Evolutionary conservation across 2,888 invertebrate species (phyloP).

Genomic region (Cabera pusaria): DNA sequence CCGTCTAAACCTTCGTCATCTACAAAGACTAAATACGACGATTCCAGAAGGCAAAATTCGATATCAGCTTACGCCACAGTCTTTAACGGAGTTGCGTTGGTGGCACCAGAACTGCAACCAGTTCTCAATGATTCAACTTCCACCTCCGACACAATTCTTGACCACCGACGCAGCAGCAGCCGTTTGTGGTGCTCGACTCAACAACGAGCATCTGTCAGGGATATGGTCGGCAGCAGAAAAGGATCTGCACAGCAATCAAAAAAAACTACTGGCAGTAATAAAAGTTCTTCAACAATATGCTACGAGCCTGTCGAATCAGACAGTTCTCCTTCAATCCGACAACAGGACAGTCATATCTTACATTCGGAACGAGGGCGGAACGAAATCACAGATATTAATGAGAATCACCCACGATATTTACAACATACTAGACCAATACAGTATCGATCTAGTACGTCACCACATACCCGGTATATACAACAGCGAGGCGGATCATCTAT

Average conservation of each 20-base stretch:
- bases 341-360: slow-evolving; percentile 5
- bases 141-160: slow-evolving; percentile 8
- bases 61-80: background rate
- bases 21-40: background rate
- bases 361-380: slow-evolving; percentile 8
- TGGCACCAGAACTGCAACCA: slow-evolving; percentile 1
- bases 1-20: slow-evolving; percentile 5
- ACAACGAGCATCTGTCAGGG: slow-evolving; percentile 1
- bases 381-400: slow-evolving; percentile 1
- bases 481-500: slow-evolving; percentile 4
- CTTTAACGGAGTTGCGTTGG: background rate
- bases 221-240: background rate
- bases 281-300: slow-evolving; percentile 1
- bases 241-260: slow-evolving; percentile 11
- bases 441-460: background rate
- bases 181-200: slow-evolving; percentile 13
- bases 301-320: background rate
- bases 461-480: slow-evolving; percentile 11
- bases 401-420: background rate
- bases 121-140: slow-evolving; percentile 1
- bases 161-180: slow-evolving; percentile 11
- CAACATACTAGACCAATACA: background rate
- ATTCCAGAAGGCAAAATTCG: background rate
- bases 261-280: slow-evolving; percentile 4
- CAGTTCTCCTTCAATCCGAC: slow-evolving; percentile 10